These are phyloP conservation scores for Cavia porcellus DNA, from an alignment of 2,113 vertebrate species.

Conservation along the genomic window DNA sequence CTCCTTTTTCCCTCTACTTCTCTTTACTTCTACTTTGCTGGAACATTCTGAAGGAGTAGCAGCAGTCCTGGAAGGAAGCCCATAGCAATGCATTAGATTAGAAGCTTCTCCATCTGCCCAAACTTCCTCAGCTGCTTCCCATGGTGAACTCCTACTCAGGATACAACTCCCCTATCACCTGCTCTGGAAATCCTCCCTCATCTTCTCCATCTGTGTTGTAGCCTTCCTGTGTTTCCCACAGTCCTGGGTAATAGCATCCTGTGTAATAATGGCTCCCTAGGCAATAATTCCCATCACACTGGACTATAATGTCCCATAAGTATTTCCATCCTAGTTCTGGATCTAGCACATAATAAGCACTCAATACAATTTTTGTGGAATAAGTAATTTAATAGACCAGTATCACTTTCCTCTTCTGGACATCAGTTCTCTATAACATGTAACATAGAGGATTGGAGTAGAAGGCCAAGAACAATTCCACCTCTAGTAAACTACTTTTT, in stretches of 20 bases:
- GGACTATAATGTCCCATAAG: neutral
- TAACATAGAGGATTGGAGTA: neutral
- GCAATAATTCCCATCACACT: neutral
- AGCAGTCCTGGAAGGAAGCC: slow-evolving; percentile 41
- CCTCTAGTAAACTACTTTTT: neutral
- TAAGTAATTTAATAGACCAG: neutral
- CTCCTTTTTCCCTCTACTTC: neutral
- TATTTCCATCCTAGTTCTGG: neutral
- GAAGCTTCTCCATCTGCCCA: slow-evolving; percentile 51
- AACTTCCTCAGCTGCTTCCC: neutral
- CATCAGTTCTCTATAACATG: neutral
- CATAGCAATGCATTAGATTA: neutral
- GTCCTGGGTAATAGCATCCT: neutral
- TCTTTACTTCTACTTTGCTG: neutral
- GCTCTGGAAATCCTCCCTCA: neutral
- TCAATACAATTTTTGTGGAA: neutral
- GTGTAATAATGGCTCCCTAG: neutral
- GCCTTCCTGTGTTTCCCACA: neutral
- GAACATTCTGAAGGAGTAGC: neutral
- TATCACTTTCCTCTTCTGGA: neutral
- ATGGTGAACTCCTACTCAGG: neutral
- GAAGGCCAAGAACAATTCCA: neutral
- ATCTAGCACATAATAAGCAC: neutral
- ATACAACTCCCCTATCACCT: neutral
- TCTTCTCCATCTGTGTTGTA: neutral